Conservation (phyloP, 23 tunicate species). For the Styela plicata region DNA sequence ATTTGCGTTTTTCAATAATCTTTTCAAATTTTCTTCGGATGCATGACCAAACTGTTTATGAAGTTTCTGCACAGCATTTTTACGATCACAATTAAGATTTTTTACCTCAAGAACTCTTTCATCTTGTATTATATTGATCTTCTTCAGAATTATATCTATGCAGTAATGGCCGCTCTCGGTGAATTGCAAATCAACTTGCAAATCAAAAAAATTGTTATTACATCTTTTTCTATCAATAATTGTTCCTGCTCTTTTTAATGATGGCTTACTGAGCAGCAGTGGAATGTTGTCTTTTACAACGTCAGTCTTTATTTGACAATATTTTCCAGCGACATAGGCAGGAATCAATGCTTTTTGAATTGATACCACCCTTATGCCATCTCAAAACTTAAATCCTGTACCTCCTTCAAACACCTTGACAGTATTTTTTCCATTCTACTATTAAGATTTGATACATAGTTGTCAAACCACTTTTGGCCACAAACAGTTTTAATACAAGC, state of each 20-base stretch:
- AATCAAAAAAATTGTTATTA: constrained; percentile 10
- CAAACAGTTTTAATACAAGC: background rate
- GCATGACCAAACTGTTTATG: constrained; percentile 34
- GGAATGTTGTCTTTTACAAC: background rate
- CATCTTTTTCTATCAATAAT: constrained; percentile 7
- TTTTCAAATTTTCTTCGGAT: constrained; percentile 7
- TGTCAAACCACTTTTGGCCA: background rate
- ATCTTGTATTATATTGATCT: background rate
- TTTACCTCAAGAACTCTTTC: background rate
- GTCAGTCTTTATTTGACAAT: background rate
- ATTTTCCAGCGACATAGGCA: background rate
- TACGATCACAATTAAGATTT: background rate
- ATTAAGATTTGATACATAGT: background rate
- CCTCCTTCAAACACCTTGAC: background rate
- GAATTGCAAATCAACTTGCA: background rate
- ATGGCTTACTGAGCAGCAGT: background rate
- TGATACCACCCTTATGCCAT: background rate
- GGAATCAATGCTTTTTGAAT: background rate
- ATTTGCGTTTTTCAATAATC: constrained; percentile 15
- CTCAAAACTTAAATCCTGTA: background rate
- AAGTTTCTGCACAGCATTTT: background rate
- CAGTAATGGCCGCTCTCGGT: constrained; percentile 32
- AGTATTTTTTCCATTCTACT: background rate
- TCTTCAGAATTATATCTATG: constrained; percentile 11
- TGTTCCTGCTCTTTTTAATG: background rate